Base-by-base conservation (phyloP, 2,797 vertebrate genomes). In the Melanotaenia pygmaea region DNA sequence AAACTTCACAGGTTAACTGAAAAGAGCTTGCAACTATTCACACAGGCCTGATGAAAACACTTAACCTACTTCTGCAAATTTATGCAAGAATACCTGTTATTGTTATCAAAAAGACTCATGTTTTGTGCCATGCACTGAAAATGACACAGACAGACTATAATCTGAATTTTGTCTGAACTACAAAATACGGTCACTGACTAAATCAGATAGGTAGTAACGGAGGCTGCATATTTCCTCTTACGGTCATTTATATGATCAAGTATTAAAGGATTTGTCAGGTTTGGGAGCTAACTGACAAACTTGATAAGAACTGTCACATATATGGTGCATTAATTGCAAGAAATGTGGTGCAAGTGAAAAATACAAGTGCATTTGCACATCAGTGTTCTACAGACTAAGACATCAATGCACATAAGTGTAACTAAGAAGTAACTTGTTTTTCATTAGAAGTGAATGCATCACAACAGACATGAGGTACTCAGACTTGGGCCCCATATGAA, bases 381-480 rank as follows among this genome's bases (percentile, higher is more conserved):
- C 80, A 67, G 78, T 30, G 67, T 45, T 79, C 2, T 16, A 86
- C 70, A 79, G 67, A 84, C 72, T 71, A 78, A 83, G 74, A 89
- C 72, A 74, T 62, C n/a, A 60, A 88, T 79, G 87, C 80, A 84
- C 66, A 87, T 64, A 70, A 74, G 76, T 80, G 75, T 68, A 77
- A 79, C 74, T 70, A 79, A 65, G 37, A 70, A 81, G 75, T 77
- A 77, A 71, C 53, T 22, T 64, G 34, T 82, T 64, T 51, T 67
- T 72, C 40, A 59, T 82, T 69, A 83, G 64, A 82, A 76, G 69
- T 84, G 66, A 82, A 77, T 67, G 70, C 62, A 74, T 81, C 77
- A 61, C 59, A 75, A 86, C 86, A 89, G 67, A 86, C 80, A 80
- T 90, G 91, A 92, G 89, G 90, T 92, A 89, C 89, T 91, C 73